These are phyloP conservation scores for Eumaeus atala DNA, from an alignment of 1,140 invertebrate species.

Conservation along the genomic window DNA sequence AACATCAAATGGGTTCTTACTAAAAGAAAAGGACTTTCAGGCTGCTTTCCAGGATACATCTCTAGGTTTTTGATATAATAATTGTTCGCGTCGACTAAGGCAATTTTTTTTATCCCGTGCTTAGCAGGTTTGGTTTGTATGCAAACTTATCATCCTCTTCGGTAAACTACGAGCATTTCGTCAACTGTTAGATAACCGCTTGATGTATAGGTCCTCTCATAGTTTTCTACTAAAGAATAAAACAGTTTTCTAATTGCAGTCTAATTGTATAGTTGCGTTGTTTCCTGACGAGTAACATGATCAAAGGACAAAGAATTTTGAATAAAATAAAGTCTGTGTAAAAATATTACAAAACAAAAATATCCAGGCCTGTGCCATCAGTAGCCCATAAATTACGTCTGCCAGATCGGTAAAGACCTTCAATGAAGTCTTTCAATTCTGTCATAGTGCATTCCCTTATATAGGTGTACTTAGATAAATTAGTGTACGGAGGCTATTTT, in stretches of 20 bases:
- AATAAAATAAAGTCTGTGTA: conserved; percentile 22
- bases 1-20: neutral
- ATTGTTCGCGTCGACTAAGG: conserved; percentile 30
- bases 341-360: conserved; percentile 19
- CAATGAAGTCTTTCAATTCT: conserved; percentile 15
- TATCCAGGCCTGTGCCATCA: conserved; percentile 25
- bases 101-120: conserved; percentile 26
- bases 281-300: conserved; percentile 18
- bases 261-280: conserved; percentile 23
- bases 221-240: conserved; percentile 27
- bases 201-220: conserved; percentile 30
- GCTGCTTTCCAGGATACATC: conserved; percentile 46
- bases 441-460: conserved; percentile 22
- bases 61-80: conserved; percentile 43
- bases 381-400: conserved; percentile 24
- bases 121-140: conserved; percentile 27
- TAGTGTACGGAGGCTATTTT: conserved; percentile 12
- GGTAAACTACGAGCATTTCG: conserved; percentile 46
- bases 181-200: conserved; percentile 39
- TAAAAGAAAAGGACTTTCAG: conserved; percentile 28
- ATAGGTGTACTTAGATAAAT: conserved; percentile 20
- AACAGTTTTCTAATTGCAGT: conserved; percentile 28
- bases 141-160: conserved; percentile 33
- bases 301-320: conserved; percentile 24
- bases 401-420: conserved; percentile 23